phyloP scores from a whole-genome alignment of 2,797 vertebrate species.

The Syndactyla subalaris region DNA sequence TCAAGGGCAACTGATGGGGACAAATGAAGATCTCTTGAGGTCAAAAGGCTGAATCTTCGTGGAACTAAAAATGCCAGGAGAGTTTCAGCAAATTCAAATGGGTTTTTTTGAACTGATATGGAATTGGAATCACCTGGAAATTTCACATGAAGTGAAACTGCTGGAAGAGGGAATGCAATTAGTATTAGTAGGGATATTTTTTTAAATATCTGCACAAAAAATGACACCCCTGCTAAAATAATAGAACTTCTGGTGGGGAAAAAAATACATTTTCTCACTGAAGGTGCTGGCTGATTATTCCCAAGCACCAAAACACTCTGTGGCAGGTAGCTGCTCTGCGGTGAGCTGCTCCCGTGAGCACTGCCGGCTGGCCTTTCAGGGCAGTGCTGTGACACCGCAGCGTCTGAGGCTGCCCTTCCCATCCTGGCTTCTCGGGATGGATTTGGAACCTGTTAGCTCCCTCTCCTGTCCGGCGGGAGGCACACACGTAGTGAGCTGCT shows the following conservation, averaged over 20 bases:
- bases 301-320: background rate
- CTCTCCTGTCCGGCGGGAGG: slow-evolving; percentile 4
- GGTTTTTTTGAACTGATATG: background rate
- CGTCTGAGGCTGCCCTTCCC: background rate
- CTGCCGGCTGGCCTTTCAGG: background rate
- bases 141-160: background rate
- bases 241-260: background rate
- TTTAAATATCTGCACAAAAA: background rate
- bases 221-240: background rate
- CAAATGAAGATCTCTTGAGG: background rate
- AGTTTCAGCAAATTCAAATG: background rate
- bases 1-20: background rate
- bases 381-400: background rate
- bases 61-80: background rate
- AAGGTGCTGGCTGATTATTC: slow-evolving; percentile 5
- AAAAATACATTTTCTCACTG: background rate
- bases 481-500: background rate
- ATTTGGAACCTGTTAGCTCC: slow-evolving; percentile 15
- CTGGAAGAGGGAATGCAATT: background rate
- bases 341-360: background rate
- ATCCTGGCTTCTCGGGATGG: background rate
- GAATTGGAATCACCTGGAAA: background rate
- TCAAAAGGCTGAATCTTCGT: background rate
- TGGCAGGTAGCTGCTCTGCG: background rate
- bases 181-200: background rate